A percentile compares a stretch with the other conserved stretches of the same genome.
phyloP scores from a whole-genome alignment of 1,140 invertebrate species.

The Cydia strobilella region DNA sequence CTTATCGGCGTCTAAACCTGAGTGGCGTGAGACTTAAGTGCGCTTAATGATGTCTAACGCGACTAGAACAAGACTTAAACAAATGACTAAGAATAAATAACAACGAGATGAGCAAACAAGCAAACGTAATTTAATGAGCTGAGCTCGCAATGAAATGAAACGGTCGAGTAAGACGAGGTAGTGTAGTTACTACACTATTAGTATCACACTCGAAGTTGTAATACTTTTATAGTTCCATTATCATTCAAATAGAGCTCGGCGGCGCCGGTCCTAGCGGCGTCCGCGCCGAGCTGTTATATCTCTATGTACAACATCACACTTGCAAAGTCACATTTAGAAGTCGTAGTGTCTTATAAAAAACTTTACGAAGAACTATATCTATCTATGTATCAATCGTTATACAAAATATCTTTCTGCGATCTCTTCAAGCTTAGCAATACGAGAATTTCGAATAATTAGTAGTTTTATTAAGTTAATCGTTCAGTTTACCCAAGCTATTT shows the following conservation, averaged over 20 bases:
- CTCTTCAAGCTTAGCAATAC: slow-evolving; percentile 62
- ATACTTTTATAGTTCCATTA: slow-evolving; percentile 54
- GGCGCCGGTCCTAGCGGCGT: slow-evolving; percentile 38
- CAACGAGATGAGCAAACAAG: slow-evolving; percentile 69
- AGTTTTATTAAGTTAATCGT: slow-evolving; percentile 46
- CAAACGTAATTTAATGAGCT: slow-evolving; percentile 66
- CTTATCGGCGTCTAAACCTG: slow-evolving; percentile 48
- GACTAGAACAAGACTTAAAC: slow-evolving; percentile 64
- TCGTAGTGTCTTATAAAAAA: slow-evolving; percentile 70
- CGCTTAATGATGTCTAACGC: slow-evolving; percentile 59
- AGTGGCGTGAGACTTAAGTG: slow-evolving; percentile 38
- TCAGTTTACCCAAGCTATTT: slow-evolving; percentile 48
- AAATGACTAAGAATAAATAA: slow-evolving; percentile 58
- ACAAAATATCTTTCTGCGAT: slow-evolving; percentile 74
- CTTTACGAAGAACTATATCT: slow-evolving; percentile 69
- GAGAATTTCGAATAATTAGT: slow-evolving; percentile 53
- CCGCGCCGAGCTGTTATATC: slow-evolving; percentile 44
- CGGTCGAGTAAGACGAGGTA: slow-evolving; percentile 68
- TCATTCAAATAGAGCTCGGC: slow-evolving; percentile 43
- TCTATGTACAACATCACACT: slow-evolving; percentile 77
- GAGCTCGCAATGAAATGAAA: slow-evolving; percentile 63
- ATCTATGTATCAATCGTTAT: slow-evolving; percentile 71
- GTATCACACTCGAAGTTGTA: slow-evolving; percentile 65
- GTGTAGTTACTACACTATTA: slow-evolving; percentile 74
- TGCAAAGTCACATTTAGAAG: slow-evolving; percentile 72